Conservation (phyloP, 2,113 vertebrate genomes). For the Ptychochromis oligacanthus region DNA sequence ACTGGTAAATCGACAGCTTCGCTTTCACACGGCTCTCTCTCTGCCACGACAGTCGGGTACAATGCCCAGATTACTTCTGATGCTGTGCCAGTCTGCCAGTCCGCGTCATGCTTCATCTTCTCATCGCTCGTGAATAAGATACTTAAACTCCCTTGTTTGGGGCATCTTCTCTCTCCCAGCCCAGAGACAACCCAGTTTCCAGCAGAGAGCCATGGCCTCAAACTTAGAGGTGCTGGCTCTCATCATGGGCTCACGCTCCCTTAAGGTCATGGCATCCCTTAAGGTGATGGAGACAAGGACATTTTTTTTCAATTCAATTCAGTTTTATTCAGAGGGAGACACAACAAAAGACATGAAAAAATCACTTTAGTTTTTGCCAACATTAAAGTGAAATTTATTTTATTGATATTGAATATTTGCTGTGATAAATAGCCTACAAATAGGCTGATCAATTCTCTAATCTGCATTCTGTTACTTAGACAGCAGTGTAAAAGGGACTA, state of each 20-base stretch:
- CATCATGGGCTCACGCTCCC: neutral
- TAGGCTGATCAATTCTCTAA: neutral
- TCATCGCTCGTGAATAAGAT: neutral
- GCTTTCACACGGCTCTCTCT: neutral
- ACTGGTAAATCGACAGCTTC: neutral
- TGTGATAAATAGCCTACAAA: neutral
- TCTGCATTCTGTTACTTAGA: neutral
- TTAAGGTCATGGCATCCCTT: no score
- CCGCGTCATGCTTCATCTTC: neutral
- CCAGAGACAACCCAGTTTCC: neutral
- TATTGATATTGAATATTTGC: neutral
- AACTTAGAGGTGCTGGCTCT: neutral
- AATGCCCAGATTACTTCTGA: neutral
- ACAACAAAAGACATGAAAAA: no score
- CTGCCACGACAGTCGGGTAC: neutral
- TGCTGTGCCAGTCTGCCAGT: neutral
- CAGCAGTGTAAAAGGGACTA: neutral
- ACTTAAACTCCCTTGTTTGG: neutral
- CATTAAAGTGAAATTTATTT: neutral
- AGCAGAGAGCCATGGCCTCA: neutral
- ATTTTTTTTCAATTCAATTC: no score
- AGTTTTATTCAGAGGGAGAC: no score
- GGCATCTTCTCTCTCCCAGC: neutral
- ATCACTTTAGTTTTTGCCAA: neutral
- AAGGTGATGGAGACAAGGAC: neutral